Conservation (phyloP, 2,888 invertebrate genomes). For the Ophion slaviceki region DNA sequence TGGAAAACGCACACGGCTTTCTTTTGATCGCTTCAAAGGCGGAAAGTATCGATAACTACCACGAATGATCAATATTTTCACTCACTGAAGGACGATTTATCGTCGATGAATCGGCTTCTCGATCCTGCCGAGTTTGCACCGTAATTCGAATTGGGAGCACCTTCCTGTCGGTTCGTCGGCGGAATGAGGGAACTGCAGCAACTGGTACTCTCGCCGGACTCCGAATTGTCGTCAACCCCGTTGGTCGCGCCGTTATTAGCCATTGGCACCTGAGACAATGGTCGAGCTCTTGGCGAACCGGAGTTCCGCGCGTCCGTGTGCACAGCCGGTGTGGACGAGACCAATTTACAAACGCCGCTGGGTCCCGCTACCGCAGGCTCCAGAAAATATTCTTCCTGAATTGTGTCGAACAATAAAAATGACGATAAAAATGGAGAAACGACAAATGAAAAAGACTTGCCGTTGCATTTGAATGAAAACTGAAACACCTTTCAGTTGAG, state of each 20-base stretch:
- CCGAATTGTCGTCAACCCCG: slow-evolving; percentile 85
- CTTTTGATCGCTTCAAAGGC: no score
- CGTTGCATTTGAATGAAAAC: no score
- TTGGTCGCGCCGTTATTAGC: slow-evolving; percentile 77
- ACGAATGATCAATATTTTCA: slow-evolving; percentile 10
- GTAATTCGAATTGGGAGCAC: slow-evolving; percentile 72
- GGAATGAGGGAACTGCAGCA: slow-evolving; percentile 85
- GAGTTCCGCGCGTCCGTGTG: slow-evolving; percentile 71
- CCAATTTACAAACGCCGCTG: slow-evolving; percentile 73
- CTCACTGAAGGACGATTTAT: slow-evolving; percentile 79
- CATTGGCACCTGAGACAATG: slow-evolving; percentile 73
- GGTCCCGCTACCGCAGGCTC: slow-evolving; percentile 76
- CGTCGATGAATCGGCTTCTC: slow-evolving; percentile 78
- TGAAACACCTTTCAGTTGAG: no score
- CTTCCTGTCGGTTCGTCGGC: slow-evolving; percentile 81
- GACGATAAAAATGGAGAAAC: not conserved
- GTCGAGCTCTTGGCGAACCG: slow-evolving; percentile 72
- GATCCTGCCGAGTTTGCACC: slow-evolving; percentile 71
- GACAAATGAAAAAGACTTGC: no score
- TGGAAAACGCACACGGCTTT: no score
- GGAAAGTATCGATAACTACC: no score
- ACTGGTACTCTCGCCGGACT: slow-evolving; percentile 86
- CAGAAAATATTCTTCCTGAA: slow-evolving; percentile 77
- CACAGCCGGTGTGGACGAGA: slow-evolving; percentile 81
- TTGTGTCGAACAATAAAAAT: slow-evolving; percentile 9